Evolutionary conservation across 2,888 invertebrate genomes (phyloP), one percentile per base, ranked within the genome.

Genomic region (Campoplex capitator): DNA sequence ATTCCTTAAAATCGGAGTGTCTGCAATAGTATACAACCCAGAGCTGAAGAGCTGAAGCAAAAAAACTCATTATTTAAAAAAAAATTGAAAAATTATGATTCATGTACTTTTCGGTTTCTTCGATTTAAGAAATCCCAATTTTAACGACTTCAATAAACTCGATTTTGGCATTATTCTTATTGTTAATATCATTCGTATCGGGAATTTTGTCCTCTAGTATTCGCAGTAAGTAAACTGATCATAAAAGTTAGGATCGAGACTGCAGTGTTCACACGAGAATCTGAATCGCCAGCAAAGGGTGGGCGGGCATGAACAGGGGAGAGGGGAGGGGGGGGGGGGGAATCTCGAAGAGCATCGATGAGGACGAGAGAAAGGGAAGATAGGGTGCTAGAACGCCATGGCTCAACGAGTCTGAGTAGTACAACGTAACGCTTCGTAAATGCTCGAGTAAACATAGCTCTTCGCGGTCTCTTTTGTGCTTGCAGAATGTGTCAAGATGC

Each of bases 401-500:
- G 75, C 67, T 62, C 54, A 74, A 68, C 71, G 54, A 58, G 68
- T 67, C 18, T 67, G 58, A 68, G 74, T 51, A 65, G 54, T 83
- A 75, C 71, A 83, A 83, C 76, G 79, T 83, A 76, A 86, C 76
- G 83, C 79, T 86, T 73, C 73, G 67, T 71, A 62, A 75, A 75
- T 78, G 62, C 62, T 9, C 83, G 45, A 83, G 86, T 86, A 86
- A 86, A 79, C 83, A 83, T 62, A 75, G 71, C 75, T 77, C 79
- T 68, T 42, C 28, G 54, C 51, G 80, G 70, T 88, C 84, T 91
- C 89, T 92, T 90, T 88, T 74, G 86, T 90, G 77, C 85, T 94
- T 93, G 56, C 91, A 94, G 94, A 94, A 94, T 94, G 94, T 93
- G 92, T 93, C 93, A 94, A 93, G 94, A 94, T 94, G 94, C 91